A percentile compares a stretch with the other conserved stretches of the same genome.
phyloP scores from a whole-genome alignment of 2,113 vertebrate species.

The Sinocyclocheilus maitianheensis region DNA sequence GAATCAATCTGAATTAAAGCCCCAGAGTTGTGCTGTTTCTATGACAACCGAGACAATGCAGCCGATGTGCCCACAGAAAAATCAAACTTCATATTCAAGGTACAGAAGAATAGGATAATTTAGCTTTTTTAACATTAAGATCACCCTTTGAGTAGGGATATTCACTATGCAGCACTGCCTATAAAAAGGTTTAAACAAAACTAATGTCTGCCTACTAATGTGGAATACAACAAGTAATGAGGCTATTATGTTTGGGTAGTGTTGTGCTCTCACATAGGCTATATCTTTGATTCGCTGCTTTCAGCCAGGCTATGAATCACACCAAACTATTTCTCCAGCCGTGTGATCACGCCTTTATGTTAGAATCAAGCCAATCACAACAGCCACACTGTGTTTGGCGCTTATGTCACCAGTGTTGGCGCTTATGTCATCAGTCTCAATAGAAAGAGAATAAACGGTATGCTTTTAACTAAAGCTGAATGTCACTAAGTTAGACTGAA shows the following conservation, averaged over 20 bases:
- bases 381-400: not conserved
- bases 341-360: constrained; percentile 11
- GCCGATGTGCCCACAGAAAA: not conserved
- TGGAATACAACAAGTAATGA: not conserved
- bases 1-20: constrained; percentile 27
- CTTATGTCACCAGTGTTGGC: constrained; percentile 26
- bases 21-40: constrained; percentile 23
- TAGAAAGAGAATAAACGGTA: constrained; percentile 16
- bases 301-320: not conserved
- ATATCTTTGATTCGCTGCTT: not conserved
- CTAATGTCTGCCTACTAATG: not conserved
- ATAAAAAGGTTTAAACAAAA: not conserved
- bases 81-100: constrained; percentile 12
- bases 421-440: constrained; percentile 24
- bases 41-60: constrained; percentile 26
- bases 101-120: not conserved
- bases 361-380: not conserved
- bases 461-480: not conserved
- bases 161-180: not conserved
- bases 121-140: not conserved
- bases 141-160: not conserved
- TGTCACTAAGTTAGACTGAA: constrained; percentile 15
- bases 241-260: not conserved
- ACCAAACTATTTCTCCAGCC: not conserved
- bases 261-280: not conserved